Conservation (phyloP, 1,140 invertebrate genomes). For the Drosophila repleta region DNA sequence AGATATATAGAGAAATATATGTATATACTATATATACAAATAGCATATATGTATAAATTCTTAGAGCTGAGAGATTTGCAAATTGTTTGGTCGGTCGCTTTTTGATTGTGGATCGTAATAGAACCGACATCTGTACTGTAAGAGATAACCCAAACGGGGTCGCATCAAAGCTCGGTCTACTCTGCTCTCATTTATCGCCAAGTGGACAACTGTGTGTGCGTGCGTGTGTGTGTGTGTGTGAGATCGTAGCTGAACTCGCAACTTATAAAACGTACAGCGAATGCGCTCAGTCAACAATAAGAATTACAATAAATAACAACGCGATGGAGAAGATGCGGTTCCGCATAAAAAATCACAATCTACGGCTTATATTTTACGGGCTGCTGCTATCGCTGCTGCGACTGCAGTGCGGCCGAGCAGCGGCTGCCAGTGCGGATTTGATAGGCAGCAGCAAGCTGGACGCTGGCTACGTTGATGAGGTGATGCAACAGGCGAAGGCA, state of each 20-base stretch:
- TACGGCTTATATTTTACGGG: slow-evolving; percentile 7
- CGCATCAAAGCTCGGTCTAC: slow-evolving; percentile 1
- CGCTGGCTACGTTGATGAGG: not conserved
- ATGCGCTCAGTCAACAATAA: slow-evolving; percentile 6
- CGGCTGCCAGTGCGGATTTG: not conserved
- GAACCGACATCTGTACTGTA: not conserved
- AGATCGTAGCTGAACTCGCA: not conserved
- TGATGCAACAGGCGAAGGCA: slow-evolving; percentile 51
- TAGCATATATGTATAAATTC: too few species aligned
- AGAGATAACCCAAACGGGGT: slow-evolving; percentile 24
- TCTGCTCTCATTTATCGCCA: slow-evolving; percentile 3
- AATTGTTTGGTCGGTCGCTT: not conserved
- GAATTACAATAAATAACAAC: slow-evolving; percentile 11
- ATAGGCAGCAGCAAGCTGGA: slow-evolving; percentile 2
- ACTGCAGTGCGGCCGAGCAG: not conserved
- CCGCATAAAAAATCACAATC: slow-evolving; percentile 4
- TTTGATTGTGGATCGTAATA: slow-evolving; percentile 1
- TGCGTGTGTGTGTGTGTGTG: not conserved
- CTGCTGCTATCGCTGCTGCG: slow-evolving; percentile 3
- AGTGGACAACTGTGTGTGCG: not conserved
- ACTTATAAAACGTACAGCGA: slow-evolving; percentile 4
- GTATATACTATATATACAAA: too few species aligned
- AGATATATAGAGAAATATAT: not conserved
- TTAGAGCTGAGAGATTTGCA: not conserved
- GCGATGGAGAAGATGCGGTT: not conserved